phyloP scores from a whole-genome alignment of 1,140 invertebrate species.

The Spodoptera litura region DNA sequence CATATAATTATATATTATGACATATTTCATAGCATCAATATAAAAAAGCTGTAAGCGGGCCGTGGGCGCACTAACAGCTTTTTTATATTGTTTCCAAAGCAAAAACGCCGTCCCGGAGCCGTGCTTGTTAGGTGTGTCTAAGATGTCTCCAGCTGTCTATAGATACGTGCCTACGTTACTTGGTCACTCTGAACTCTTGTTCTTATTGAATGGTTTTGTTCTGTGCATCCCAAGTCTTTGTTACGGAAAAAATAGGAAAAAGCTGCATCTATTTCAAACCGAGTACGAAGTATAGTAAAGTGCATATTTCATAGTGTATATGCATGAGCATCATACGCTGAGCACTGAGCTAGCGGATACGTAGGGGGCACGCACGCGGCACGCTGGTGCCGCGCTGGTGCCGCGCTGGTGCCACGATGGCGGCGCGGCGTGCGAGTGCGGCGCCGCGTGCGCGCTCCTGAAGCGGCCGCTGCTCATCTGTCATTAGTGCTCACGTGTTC shows the following conservation, averaged over 20 bases:
- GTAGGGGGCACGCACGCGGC: no score
- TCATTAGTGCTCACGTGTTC: constrained; percentile 50
- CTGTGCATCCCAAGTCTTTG: not conserved
- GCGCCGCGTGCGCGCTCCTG: constrained; percentile 4
- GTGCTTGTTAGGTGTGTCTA: no score
- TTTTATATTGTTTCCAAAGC: no score
- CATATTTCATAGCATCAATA: no score
- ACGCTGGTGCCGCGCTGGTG: no score
- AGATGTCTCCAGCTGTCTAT: no score
- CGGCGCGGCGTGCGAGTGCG: not conserved
- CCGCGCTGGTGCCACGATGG: no score
- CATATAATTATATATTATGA: no score
- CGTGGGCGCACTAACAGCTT: no score
- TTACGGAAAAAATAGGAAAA: not conserved
- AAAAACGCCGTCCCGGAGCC: no score
- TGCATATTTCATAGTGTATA: not conserved
- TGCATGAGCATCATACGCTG: not conserved
- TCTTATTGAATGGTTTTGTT: not conserved
- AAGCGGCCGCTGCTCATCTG: not conserved
- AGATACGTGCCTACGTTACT: no score
- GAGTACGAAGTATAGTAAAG: not conserved
- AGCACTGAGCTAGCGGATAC: not conserved
- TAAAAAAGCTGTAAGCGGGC: no score
- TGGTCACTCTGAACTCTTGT: not conserved
- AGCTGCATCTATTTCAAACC: not conserved